Conservation (phyloP, 1,140 invertebrate species). For the Bombus waltoni region DNA sequence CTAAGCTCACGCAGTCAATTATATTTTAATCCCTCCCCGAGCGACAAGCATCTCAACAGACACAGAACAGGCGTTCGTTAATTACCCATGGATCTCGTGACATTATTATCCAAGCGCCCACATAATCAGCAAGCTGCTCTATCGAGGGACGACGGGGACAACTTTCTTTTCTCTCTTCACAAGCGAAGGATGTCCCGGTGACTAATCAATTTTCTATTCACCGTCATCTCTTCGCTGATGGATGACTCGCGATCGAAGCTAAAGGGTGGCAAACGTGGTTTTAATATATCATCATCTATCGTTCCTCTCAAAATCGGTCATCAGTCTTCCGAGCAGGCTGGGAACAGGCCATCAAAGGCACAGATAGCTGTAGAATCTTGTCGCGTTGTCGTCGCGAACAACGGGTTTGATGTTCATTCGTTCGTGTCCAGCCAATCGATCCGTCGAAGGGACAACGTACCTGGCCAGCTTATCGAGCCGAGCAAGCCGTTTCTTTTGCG, state of each 20-base stretch:
- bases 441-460: constrained; percentile 21
- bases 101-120: constrained; percentile 56
- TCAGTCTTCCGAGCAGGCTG: constrained; percentile 49
- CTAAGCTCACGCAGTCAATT: constrained; percentile 21
- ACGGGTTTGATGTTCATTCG: constrained; percentile 2
- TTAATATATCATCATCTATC: constrained; percentile 70
- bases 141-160: neutral
- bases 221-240: constrained; percentile 42
- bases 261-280: neutral
- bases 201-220: constrained; percentile 70
- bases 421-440: constrained; percentile 43
- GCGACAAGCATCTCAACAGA: too few relatives aligned
- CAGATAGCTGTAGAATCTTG: constrained; percentile 32
- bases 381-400: constrained; percentile 15
- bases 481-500: constrained; percentile 25
- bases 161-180: constrained; percentile 14
- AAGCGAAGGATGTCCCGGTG: neutral
- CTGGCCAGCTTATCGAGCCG: constrained; percentile 13
- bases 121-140: constrained; percentile 38
- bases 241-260: constrained; percentile 59
- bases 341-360: neutral
- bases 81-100: constrained; percentile 58
- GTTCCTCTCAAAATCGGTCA: constrained; percentile 20
- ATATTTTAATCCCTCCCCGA: constrained; percentile 10
- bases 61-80: constrained; percentile 22